Evolutionary conservation across 2,797 vertebrate genomes (phyloP), one percentile per base, ranked within the genome.

Genomic region (Rhinella marina): DNA sequence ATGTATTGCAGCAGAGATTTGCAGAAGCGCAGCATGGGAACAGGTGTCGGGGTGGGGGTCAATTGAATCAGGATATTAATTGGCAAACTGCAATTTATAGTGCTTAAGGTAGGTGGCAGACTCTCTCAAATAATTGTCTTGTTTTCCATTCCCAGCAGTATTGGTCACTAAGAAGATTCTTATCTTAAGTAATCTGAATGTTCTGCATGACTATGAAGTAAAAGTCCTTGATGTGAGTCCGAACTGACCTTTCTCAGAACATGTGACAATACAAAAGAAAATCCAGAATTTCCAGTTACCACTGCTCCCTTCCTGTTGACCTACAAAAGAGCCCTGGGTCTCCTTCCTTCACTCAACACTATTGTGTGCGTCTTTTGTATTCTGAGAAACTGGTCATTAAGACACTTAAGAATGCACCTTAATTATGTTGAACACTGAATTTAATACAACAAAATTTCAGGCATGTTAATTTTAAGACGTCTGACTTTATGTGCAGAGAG

Each of bases 231-330:
- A 48, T 11, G 19, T 75, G 19, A 75, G 21, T 50, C 19, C n/a
- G 3, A 50, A 21, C 72, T 48, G 72, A 73, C 23, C 2, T 2
- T 75, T 75, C 50, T 75, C 72, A 75, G 23, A 23, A 50, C 72
- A 50, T 23, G 52, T 23, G 52, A 52, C 72, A 41, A 6, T 72
- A 10, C 7, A 72, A 50, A 23, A 48, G 17, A 73, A 75, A 75
- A 75, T 23, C 72, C 41, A 7, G 72, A 75, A 75, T 75, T 75
- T 75, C 72, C 23, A 75, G 72, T 75, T 75, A 75, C 23, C 19
- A 41, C 52, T 75, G 21, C n/a, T 9, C 41, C 7, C 10, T 75
- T 52, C 41, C 72, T 75, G 2, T 19, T 7, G 7, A 2, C 16
- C 41, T 75, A 21, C 72, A 23, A 75, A 3, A 48, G 1, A 75